These are phyloP conservation scores for Drosophila fuyamai DNA, from an alignment of 1,140 invertebrate genomes.

Conservation along the genomic window DNA sequence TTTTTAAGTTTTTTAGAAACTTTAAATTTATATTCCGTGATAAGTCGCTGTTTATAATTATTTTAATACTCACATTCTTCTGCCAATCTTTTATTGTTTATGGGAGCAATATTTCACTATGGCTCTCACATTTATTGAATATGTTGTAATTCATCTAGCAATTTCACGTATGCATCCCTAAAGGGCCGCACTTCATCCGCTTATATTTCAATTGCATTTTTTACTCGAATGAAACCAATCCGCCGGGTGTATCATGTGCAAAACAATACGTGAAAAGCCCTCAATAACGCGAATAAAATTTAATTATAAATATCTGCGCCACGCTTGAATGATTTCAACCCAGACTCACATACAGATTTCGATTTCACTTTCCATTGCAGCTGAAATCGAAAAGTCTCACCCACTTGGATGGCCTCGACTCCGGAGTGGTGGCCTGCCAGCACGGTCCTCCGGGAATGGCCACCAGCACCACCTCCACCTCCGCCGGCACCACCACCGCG, in stretches of 20 bases:
- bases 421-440: constrained; percentile 69
- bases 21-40: no score
- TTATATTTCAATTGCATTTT: constrained; percentile 35
- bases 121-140: not conserved
- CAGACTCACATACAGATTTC: constrained; percentile 37
- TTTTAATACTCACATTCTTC: no score
- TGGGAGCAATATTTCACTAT: not conserved
- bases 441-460: constrained; percentile 47
- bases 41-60: no score
- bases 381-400: constrained; percentile 85
- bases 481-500: constrained; percentile 5
- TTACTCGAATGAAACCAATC: constrained; percentile 23
- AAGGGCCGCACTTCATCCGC: constrained; percentile 9
- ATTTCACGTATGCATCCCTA: constrained; percentile 2
- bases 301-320: constrained; percentile 55
- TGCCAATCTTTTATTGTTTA: no score
- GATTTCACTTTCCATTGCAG: constrained; percentile 64
- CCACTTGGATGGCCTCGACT: constrained; percentile 82
- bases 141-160: constrained; percentile 3
- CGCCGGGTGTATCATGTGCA: constrained; percentile 20
- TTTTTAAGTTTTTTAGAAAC: no score
- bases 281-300: constrained; percentile 49
- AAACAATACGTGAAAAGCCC: constrained; percentile 30
- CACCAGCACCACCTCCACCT: constrained; percentile 14
- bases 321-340: constrained; percentile 44